phyloP scores from a whole-genome alignment of 2,797 vertebrate genomes.

The Onychomys torridus region DNA sequence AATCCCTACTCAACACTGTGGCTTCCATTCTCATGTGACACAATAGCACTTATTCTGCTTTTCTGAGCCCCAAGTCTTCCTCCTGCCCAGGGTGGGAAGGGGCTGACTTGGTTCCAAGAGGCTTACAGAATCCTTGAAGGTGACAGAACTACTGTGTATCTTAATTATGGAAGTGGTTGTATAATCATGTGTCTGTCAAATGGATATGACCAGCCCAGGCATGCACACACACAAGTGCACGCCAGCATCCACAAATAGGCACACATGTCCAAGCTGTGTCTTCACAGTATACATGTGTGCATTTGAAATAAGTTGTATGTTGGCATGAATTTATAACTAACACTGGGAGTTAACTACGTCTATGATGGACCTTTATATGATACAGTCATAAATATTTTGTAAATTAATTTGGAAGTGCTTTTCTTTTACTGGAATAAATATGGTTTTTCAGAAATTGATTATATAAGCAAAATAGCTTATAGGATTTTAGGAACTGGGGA shows the following conservation, averaged over 20 bases:
- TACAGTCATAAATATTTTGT: background rate
- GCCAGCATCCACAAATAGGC: background rate
- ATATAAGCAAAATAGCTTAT: background rate
- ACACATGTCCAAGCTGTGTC: background rate
- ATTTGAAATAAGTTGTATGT: background rate
- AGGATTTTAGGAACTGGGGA: background rate
- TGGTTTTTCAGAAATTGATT: background rate
- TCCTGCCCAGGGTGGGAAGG: background rate
- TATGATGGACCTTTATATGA: too few relatives aligned
- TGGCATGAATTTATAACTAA: background rate
- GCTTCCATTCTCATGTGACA: background rate
- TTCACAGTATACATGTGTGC: background rate
- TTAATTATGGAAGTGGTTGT: background rate
- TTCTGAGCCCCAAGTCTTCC: background rate
- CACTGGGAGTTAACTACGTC: background rate
- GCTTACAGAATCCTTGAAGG: background rate
- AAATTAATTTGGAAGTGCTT: background rate
- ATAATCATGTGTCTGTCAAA: background rate
- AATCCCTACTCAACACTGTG: background rate
- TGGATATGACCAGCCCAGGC: background rate
- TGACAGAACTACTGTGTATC: background rate
- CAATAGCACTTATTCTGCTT: background rate
- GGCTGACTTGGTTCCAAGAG: background rate
- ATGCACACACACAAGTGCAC: background rate
- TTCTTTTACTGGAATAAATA: background rate